Conservation (phyloP, 2,797 vertebrate genomes). For the Platyrinchus mystaceus region DNA sequence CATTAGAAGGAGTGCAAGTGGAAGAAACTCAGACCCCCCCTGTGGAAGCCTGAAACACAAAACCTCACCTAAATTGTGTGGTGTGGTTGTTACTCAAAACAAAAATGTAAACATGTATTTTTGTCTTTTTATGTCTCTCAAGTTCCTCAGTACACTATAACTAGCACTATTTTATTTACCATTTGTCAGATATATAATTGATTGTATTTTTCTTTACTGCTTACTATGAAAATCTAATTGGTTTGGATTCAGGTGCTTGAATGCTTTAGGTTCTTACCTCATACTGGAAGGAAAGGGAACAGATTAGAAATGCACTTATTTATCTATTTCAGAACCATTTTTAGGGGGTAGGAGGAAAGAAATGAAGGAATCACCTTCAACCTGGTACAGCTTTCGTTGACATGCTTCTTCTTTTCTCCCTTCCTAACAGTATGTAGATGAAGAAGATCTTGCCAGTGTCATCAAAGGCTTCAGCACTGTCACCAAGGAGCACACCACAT, state of each 20-base stretch:
- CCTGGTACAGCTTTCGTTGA: background rate
- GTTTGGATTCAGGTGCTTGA: background rate
- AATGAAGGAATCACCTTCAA: background rate
- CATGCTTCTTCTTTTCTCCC: background rate
- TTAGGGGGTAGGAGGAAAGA: background rate
- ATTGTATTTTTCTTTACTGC: background rate
- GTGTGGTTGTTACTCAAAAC: background rate
- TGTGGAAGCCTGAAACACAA: background rate
- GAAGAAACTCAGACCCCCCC: background rate
- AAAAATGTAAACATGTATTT: background rate
- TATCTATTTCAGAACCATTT: background rate
- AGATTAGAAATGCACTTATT: background rate
- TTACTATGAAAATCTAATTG: background rate
- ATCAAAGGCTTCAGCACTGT: slow-evolving; percentile 89
- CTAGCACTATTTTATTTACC: background rate
- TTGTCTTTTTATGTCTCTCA: background rate
- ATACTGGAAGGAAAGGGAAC: background rate
- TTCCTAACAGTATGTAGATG: slow-evolving; percentile 83
- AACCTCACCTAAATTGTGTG: background rate
- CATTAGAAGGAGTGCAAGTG: background rate
- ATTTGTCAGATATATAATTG: background rate
- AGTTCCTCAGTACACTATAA: background rate
- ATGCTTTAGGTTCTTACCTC: background rate
- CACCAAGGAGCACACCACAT: slow-evolving; percentile 89
- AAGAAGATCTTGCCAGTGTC: slow-evolving; percentile 87